Base-by-base conservation (phyloP, 2,113 vertebrate species). In the Upupa epops region DNA sequence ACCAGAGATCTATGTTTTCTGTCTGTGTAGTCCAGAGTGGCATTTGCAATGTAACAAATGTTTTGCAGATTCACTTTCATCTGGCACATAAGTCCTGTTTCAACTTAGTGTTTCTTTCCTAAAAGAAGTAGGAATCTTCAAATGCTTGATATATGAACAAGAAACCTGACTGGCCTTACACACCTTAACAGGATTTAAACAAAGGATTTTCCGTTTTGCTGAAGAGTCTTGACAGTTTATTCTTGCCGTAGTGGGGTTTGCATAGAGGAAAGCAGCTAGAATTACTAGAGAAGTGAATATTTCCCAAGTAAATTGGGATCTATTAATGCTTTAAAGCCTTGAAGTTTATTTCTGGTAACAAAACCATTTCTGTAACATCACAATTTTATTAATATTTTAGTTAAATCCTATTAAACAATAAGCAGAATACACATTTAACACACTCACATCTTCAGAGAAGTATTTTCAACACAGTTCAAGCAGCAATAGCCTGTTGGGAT, bases 291-390 rank as follows among this genome's bases (percentile, higher is more conserved):
- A 75, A 90, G 28, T 22, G 77, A 52, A 12, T 48, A 17, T 56
- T 64, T 54, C 16, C 28, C n/a, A n/a, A n/a, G 28, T 46, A 40
- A 65, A 60, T 14, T 74, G 11, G 52, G 9, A 42, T 48, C 31
- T 42, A 55, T 7, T 55, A 66, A 59, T 52, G 28, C 52, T 88
- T 73, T 70, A 68, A 45, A 46, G 28, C 32, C 31, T 85, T 90
- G 15, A 90, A 72, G 10, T 80, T 86, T 95, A 63, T 88, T 96
- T 64, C 48, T 51, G 91, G 65, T 55, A 42, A 46, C 28, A 85
- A 92, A 85, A 69, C 9, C 11, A 58, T 9, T 56, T 64, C 6
- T 49, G 34, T 82, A 52, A 56, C 46, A 56, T 71, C 31, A 42
- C 2, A 6, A 34, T 46, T 9, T 42, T 56, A 34, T n/a, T 84